phyloP scores from a whole-genome alignment of 2,113 vertebrate species.

The Cryptotis parvus region DNA sequence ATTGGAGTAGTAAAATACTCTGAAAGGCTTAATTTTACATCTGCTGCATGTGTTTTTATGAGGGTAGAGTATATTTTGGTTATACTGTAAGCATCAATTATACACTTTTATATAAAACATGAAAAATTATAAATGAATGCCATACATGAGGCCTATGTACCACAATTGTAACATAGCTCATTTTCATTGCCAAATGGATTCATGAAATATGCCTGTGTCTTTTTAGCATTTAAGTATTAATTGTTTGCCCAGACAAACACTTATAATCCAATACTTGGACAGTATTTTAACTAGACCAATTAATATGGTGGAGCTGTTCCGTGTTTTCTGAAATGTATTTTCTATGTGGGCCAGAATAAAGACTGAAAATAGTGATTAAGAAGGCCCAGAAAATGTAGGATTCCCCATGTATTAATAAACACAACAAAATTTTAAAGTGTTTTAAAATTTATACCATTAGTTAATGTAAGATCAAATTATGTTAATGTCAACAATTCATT shows the following conservation, averaged over 20 bases:
- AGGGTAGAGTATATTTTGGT: slow-evolving; percentile 51
- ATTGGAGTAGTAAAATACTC: slow-evolving; percentile 70
- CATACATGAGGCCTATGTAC: background rate
- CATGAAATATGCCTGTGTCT: slow-evolving; percentile 64
- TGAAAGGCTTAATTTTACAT: slow-evolving; percentile 65
- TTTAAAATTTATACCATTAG: slow-evolving; percentile 46
- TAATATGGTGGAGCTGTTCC: slow-evolving; percentile 1
- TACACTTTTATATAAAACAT: slow-evolving; percentile 69
- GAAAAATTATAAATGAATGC: slow-evolving; percentile 62
- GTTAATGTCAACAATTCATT: slow-evolving; percentile 69
- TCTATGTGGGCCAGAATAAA: slow-evolving; percentile 45
- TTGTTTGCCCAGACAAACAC: slow-evolving; percentile 51
- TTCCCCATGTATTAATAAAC: slow-evolving; percentile 54
- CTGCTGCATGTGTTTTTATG: slow-evolving; percentile 58
- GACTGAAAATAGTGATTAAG: slow-evolving; percentile 46
- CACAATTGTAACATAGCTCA: slow-evolving; percentile 57
- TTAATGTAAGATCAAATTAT: slow-evolving; percentile 68
- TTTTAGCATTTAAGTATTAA: slow-evolving; percentile 66
- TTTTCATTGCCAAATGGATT: slow-evolving; percentile 57
- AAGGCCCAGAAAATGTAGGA: slow-evolving; percentile 50
- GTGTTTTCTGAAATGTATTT: slow-evolving; percentile 57
- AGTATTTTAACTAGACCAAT: slow-evolving; percentile 72
- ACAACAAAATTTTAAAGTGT: slow-evolving; percentile 7
- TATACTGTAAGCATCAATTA: slow-evolving; percentile 57
- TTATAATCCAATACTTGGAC: slow-evolving; percentile 38